Evolutionary conservation across 2,888 invertebrate genomes (phyloP).

Genomic region (Limenitis camilla): DNA sequence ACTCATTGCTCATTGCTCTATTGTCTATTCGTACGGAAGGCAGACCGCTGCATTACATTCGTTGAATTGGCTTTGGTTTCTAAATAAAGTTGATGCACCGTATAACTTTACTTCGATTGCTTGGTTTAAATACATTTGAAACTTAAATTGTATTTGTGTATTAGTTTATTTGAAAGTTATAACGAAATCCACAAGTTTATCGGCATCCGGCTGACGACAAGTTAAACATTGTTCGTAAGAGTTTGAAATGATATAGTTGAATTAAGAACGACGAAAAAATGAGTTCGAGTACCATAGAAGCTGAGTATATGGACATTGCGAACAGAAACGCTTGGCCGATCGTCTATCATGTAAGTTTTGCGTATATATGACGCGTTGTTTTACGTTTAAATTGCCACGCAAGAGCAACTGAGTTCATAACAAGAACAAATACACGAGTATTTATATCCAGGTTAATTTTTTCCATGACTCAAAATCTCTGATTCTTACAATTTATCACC

Average conservation of each 20-base stretch:
- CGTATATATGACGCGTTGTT: slow-evolving; percentile 36
- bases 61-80: slow-evolving; percentile 2
- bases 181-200: slow-evolving; percentile 27
- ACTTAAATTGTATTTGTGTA: not conserved
- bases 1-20: not conserved
- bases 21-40: slow-evolving; percentile 7
- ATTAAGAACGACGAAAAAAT: slow-evolving; percentile 38
- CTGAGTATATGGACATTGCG: slow-evolving; percentile 82
- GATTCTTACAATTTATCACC: too few species aligned
- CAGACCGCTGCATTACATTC: not conserved
- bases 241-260: slow-evolving; percentile 40
- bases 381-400: slow-evolving; percentile 42
- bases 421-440: slow-evolving; percentile 8
- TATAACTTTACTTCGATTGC: slow-evolving; percentile 1
- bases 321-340: slow-evolving; percentile 80
- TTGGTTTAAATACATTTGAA: not conserved
- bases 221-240: slow-evolving; percentile 30
- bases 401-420: slow-evolving; percentile 25
- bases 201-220: slow-evolving; percentile 40
- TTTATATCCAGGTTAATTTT: not conserved
- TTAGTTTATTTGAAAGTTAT: slow-evolving; percentile 10
- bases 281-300: slow-evolving; percentile 70
- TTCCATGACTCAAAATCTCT: too few species aligned
- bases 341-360: slow-evolving; percentile 79
- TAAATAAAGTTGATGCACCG: slow-evolving; percentile 9